Percentiles rank a stretch among this genome's conserved stretches.
These are phyloP conservation scores for Oreonectes daqikongensis DNA, from an alignment of 2,797 vertebrate species.

Conservation along the genomic window DNA sequence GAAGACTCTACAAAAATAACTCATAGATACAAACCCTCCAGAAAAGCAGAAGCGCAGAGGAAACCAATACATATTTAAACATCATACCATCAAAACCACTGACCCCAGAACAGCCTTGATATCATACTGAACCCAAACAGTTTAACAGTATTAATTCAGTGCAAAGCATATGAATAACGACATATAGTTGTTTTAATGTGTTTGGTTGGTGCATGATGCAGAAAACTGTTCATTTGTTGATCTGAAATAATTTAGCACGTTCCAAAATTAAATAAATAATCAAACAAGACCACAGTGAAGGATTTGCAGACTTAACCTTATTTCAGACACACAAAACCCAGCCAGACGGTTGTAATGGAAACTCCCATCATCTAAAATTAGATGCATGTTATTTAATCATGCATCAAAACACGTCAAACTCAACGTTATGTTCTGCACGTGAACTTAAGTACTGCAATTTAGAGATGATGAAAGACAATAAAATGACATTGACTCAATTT, in stretches of 20 bases:
- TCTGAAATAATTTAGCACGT: background rate
- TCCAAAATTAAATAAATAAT: no score
- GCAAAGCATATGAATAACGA: background rate
- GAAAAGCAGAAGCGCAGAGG: slow-evolving; percentile 18
- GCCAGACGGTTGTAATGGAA: background rate
- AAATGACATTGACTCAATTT: background rate
- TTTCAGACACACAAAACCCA: background rate
- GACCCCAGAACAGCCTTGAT: background rate
- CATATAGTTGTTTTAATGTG: background rate
- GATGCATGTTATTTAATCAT: background rate
- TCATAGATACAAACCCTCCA: slow-evolving; percentile 2
- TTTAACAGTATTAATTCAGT: no score
- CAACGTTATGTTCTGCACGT: background rate
- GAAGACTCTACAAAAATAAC: slow-evolving; percentile 9
- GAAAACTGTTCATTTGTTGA: background rate
- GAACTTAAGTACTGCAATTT: background rate
- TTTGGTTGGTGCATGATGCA: background rate
- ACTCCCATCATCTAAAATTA: background rate
- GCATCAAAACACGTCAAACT: background rate
- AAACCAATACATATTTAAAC: slow-evolving; percentile 3
- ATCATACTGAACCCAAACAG: no score
- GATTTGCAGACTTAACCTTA: background rate
- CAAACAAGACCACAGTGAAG: background rate
- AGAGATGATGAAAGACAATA: background rate
- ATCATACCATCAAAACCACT: background rate